Evolutionary conservation across 2,888 invertebrate genomes (phyloP), one percentile per base, ranked within the genome.

Genomic region (Chymomyza amoena): DNA sequence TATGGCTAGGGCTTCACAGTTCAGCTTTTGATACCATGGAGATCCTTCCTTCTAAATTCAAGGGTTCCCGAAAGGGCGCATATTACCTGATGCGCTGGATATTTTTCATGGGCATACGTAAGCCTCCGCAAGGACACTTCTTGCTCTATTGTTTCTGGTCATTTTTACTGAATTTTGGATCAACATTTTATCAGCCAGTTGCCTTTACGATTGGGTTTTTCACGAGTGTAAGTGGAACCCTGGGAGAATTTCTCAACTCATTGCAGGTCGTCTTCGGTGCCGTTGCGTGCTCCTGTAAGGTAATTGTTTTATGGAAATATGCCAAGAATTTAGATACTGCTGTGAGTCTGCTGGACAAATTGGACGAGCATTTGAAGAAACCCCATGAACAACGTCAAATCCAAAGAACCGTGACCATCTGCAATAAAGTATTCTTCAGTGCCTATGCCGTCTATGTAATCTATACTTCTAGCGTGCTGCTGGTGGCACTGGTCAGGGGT

Each of bases 241-340:
- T 72, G 1, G 72, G 69, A 32, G 69, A 77, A 36, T 75, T 80
- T 10, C 54, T 80, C 1, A 75, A 78, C 3, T 75, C 76, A 0
- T 60, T 78, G 7, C 78, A 78, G 51, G 61, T 74, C 18, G 72
- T 67, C 18, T 61, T 78, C 1, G 77, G 74, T 39, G 64, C 70
- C 10, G 57, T 65, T 16, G 76, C 74, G 3, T 75, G 78, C 56
- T 69, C 66, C 9, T n/a, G 64, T 3, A 80, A 79, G 61, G 68
- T 80, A 56, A n/a, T 71, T 0, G 66, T 76, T 0, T 61, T 80
- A 13, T 64, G 64, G 9, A 69, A 66, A 5, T 54, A 77, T 63
- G 61, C 73, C 10, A 59, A 54, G 4, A 64, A 71, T 6, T 61
- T 79, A 9, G 61, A 77, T 15, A 61, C 32, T 10, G 69, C 70